Evolutionary conservation across 2,113 vertebrate genomes (phyloP), one percentile per base, ranked within the genome.

Genomic region (Sterrhoptilus dennistouni): DNA sequence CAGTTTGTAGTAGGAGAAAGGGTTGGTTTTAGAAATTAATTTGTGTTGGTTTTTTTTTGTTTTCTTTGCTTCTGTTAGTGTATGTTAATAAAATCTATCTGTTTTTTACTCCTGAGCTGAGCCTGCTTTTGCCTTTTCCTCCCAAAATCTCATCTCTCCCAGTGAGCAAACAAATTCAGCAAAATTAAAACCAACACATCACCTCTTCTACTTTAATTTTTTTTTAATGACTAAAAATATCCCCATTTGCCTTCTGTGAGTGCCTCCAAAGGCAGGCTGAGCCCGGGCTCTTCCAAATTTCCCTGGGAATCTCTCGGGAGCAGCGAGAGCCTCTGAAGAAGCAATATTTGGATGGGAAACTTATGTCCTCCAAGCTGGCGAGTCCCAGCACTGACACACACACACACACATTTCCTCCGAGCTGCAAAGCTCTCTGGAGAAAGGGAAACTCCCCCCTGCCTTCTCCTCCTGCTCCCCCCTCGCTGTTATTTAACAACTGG

Each of bases 331-430:
- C 50, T 89, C 78, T 50, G 68, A 77, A 86, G 79, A 15, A 60
- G 64, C 53, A 92, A 64, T 72, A 71, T 95, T 91, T 96, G 92
- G 93, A 95, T 38, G 83, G 90, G 64, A 92, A 96, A 53, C 83
- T 93, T 89, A 59, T 90, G 95, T 97, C 90, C 88, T 61, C 60
- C 95, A 90, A 93, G 95, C 92, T 93, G 92, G 92, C 42, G 27
- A 42, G 71, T 7, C 66, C 14, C 68, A 64, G 63, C 72, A 20
- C 83, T 90, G 90, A 74, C 93, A 95, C 83, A 47, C 47, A 47
- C 44, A 44, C 44, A 44, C 47, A 47, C 22, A 93, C 83, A 75
- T 89, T 68, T 63, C 42, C 61, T 17, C 9, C 13, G 36, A 52
- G 74, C 94, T 90, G 78, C 81, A 83, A 13, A 93, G 40, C 42